A percentile compares a stretch with the other conserved stretches of the same genome.
These are phyloP conservation scores for Squalus acanthias DNA, from an alignment of 2,797 vertebrate genomes.

Conservation along the genomic window DNA sequence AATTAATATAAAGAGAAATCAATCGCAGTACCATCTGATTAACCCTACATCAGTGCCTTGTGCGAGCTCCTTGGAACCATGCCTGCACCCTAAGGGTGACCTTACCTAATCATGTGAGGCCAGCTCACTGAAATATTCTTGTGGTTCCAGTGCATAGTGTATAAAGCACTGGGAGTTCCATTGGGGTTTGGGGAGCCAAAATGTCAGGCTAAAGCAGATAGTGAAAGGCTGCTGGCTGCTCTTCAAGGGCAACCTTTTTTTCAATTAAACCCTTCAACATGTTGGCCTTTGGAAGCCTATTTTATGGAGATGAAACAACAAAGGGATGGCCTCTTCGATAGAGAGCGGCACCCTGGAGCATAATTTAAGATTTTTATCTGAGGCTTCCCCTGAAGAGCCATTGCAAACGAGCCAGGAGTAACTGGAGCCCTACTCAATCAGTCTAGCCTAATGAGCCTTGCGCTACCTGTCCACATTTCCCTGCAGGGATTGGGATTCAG, in stretches of 20 bases:
- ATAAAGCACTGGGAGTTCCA: neutral
- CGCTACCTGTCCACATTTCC: neutral
- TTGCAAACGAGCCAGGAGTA: neutral
- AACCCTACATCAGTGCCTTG: neutral
- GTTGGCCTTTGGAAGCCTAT: neutral
- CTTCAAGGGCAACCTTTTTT: neutral
- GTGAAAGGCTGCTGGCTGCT: neutral
- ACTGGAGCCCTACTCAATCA: too few relatives aligned
- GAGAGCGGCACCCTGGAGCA: too few relatives aligned
- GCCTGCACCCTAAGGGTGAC: neutral
- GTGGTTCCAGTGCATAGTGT: neutral
- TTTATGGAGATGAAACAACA: neutral
- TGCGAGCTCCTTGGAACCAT: neutral
- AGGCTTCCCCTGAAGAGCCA: neutral
- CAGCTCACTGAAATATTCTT: neutral
- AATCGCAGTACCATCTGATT: neutral
- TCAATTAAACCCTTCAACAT: neutral
- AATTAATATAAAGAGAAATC: neutral
- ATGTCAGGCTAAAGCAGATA: neutral
- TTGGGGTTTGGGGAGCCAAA: neutral
- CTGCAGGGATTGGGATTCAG: neutral
- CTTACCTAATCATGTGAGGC: neutral
- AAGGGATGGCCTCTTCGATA: neutral
- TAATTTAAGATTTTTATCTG: neutral
- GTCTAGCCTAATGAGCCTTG: neutral